A percentile compares a stretch with the other conserved stretches of the same genome.
phyloP scores from a whole-genome alignment of 1,140 invertebrate genomes.

The Listronotus bonariensis region DNA sequence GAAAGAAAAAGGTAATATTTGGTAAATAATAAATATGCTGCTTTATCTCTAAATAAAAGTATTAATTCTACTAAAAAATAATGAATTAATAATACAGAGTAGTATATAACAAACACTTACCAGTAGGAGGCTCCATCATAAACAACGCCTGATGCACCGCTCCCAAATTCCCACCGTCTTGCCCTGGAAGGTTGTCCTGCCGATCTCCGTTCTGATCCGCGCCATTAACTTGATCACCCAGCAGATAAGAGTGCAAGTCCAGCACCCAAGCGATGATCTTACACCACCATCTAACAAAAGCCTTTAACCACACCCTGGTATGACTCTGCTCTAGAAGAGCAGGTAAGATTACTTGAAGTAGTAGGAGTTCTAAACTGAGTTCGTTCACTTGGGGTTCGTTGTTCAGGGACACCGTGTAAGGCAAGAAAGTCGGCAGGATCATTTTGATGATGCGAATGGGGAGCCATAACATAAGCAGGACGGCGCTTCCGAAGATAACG shows the following conservation, averaged over 20 bases:
- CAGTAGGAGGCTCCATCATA: constrained; percentile 68
- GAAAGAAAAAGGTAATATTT: constrained; percentile 23
- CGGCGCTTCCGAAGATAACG: constrained; percentile 94
- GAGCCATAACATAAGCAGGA: constrained; percentile 94
- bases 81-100: not conserved
- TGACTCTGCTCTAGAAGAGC: constrained; percentile 96
- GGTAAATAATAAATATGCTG: too few species aligned
- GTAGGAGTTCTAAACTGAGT: constrained; percentile 88
- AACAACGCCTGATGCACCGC: constrained; percentile 83
- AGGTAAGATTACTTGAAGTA: constrained; percentile 95
- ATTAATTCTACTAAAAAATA: not conserved
- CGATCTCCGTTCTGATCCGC: constrained; percentile 40
- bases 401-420: constrained; percentile 84
- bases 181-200: constrained; percentile 41
- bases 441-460: constrained; percentile 88
- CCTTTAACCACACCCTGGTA: constrained; percentile 90
- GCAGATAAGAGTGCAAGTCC: constrained; percentile 86
- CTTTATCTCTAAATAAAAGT: too few species aligned
- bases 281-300: constrained; percentile 88
- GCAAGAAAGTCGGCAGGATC: constrained; percentile 85
- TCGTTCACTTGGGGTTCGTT: constrained; percentile 87
- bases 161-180: constrained; percentile 60
- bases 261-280: constrained; percentile 81
- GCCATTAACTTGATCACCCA: constrained; percentile 65
- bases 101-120: constrained; percentile 26